Evolutionary conservation across 2,888 invertebrate species (phyloP).

Genomic region (Rhingia rostrata): DNA sequence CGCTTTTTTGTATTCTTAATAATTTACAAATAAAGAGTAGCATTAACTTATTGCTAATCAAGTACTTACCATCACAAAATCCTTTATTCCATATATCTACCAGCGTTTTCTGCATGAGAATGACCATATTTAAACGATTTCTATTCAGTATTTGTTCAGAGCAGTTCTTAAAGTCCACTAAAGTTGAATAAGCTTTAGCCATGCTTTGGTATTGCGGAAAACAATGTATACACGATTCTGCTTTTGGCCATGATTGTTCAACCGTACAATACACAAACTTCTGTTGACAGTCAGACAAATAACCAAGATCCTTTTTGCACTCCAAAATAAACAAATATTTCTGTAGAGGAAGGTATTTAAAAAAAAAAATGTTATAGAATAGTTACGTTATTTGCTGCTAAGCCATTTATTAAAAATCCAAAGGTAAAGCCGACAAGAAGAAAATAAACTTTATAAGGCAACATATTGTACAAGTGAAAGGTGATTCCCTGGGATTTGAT

Average conservation of each 20-base stretch:
- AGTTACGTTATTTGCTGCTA: background rate
- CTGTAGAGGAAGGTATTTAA: background rate
- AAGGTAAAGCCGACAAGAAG: background rate
- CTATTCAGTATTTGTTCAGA: slow-evolving; percentile 7
- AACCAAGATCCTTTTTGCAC: background rate
- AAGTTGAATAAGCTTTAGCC: fast-evolving
- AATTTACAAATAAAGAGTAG: no score
- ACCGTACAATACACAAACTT: background rate
- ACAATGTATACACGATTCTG: background rate
- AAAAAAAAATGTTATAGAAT: background rate
- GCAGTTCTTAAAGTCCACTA: slow-evolving; percentile 13
- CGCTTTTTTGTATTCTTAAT: no score
- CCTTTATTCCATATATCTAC: slow-evolving; percentile 49
- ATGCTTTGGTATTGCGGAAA: background rate
- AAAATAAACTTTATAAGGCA: background rate
- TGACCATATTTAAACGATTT: slow-evolving; percentile 47
- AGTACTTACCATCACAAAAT: slow-evolving; percentile 57
- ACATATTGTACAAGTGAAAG: background rate
- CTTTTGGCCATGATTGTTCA: background rate
- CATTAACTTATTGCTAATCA: background rate
- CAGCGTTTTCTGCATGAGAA: slow-evolving; percentile 24
- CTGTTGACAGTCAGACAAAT: background rate
- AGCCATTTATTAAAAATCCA: background rate
- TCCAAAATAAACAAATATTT: background rate
- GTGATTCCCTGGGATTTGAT: background rate